phyloP scores from a whole-genome alignment of 2,113 vertebrate genomes.

The Cephalophus harveyi region DNA sequence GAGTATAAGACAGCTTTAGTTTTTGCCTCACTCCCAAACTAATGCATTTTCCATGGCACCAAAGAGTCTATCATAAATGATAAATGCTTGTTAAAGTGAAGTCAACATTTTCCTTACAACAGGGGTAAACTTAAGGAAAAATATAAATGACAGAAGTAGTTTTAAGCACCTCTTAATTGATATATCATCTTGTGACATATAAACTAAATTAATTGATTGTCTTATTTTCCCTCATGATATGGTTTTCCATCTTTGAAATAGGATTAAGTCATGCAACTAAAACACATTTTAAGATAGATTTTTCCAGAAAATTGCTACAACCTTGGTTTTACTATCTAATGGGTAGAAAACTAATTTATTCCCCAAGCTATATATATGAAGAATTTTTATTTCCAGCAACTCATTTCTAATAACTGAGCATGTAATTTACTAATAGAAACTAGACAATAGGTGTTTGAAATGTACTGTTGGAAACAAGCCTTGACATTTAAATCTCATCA shows the following conservation, averaged over 20 bases:
- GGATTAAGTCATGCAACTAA: neutral
- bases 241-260: neutral
- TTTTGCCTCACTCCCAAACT: neutral
- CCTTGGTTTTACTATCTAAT: constrained; percentile 38
- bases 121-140: neutral
- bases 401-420: constrained; percentile 30
- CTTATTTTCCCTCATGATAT: neutral
- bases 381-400: neutral
- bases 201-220: neutral
- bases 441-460: constrained; percentile 21
- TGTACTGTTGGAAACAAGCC: constrained; percentile 38
- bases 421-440: constrained; percentile 49
- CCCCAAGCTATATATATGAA: constrained; percentile 18
- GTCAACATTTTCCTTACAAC: neutral
- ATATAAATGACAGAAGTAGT: neutral
- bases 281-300: constrained; percentile 22
- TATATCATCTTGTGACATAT: neutral
- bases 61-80: neutral
- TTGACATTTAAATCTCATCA: constrained; percentile 41
- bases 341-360: constrained; percentile 37
- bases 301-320: neutral
- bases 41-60: neutral
- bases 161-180: neutral
- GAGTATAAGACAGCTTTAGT: neutral
- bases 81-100: neutral